These are phyloP conservation scores for Bellardia pandia DNA, from an alignment of 2,888 invertebrate species.

Conservation along the genomic window DNA sequence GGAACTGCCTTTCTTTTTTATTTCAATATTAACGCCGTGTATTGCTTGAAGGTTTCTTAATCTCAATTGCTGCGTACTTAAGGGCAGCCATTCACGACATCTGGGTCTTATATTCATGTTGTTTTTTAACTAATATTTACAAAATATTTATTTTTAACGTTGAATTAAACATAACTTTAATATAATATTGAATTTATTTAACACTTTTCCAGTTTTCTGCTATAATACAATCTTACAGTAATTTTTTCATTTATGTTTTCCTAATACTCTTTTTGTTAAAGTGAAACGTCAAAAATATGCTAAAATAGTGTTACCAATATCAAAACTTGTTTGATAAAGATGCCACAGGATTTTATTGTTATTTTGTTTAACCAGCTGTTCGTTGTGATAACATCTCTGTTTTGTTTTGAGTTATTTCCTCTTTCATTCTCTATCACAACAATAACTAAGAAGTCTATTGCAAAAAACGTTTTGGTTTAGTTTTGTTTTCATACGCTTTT, in stretches of 20 bases:
- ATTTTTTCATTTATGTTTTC: constrained; percentile 60
- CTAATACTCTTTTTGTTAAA: constrained; percentile 11
- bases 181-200: constrained; percentile 31
- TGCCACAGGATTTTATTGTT: not conserved
- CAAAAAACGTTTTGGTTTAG: constrained; percentile 15
- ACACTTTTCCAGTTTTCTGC: constrained; percentile 28
- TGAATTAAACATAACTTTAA: constrained; percentile 44
- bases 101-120: constrained; percentile 80
- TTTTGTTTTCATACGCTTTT: constrained; percentile 38
- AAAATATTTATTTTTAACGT: not conserved
- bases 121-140: constrained; percentile 42
- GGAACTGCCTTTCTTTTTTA: constrained; percentile 53
- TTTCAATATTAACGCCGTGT: constrained; percentile 86
- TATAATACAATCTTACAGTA: constrained; percentile 34
- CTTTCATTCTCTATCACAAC: not conserved
- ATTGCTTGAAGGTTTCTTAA: constrained; percentile 92
- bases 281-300: constrained; percentile 57
- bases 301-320: not conserved
- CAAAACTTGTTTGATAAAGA: too few relatives aligned
- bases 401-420: constrained; percentile 21
- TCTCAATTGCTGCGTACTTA: constrained; percentile 93
- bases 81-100: constrained; percentile 85
- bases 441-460: constrained; percentile 7
- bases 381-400: not conserved
- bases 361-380: not conserved